phyloP scores from a whole-genome alignment of 2,888 invertebrate species.

The Ctenicera cuprea region DNA sequence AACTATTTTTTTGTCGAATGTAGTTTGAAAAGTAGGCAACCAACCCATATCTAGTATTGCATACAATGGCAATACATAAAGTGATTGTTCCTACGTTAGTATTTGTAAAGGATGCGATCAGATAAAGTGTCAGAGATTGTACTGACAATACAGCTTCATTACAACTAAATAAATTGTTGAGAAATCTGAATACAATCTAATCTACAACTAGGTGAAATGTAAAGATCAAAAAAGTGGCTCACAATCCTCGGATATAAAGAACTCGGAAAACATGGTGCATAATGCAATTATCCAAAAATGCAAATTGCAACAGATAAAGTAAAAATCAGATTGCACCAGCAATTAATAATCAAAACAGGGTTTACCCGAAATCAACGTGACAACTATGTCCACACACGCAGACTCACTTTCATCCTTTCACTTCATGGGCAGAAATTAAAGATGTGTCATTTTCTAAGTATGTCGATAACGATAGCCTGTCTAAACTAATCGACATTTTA shows the following conservation, averaged over 20 bases:
- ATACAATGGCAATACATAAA: neutral
- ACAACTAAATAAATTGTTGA: neutral
- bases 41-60: slow-evolving; percentile 1
- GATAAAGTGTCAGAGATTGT: neutral
- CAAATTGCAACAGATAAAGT: neutral
- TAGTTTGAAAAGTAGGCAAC: slow-evolving; percentile 4
- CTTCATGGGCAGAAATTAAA: slow-evolving; percentile 6
- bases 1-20: neutral
- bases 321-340: slow-evolving; percentile 1
- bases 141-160: neutral
- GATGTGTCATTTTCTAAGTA: neutral
- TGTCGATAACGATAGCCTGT: neutral
- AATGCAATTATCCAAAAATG: neutral
- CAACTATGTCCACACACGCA: neutral
- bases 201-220: neutral
- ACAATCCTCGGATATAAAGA: neutral
- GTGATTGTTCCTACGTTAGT: neutral
- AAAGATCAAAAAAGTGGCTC: neutral
- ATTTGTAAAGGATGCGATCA: neutral
- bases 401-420: slow-evolving; percentile 37
- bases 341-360: slow-evolving; percentile 3
- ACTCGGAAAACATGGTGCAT: neutral
- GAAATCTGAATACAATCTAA: neutral
- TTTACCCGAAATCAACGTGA: neutral
- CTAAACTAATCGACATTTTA: neutral